phyloP scores from a whole-genome alignment of 2,113 vertebrate genomes.

The Carettochelys insculpta region DNA sequence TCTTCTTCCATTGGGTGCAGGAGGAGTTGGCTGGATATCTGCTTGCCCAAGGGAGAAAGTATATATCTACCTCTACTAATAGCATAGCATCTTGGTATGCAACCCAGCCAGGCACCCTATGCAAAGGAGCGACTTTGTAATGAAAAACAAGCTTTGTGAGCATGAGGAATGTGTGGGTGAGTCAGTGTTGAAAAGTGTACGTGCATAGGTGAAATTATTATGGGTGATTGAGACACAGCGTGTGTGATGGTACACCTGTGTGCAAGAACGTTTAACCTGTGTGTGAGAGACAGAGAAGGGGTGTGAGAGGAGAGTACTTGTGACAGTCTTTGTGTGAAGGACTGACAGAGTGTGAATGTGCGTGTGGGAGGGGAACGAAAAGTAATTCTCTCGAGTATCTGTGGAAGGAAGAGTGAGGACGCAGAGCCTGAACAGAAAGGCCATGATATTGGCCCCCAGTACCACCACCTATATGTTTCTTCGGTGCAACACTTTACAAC shows the following conservation, averaged over 20 bases:
- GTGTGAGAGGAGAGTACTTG: background rate
- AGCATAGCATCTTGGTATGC: background rate
- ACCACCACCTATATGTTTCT: background rate
- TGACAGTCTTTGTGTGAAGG: background rate
- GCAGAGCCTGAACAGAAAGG: background rate
- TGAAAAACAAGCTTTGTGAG: background rate
- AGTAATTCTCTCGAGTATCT: rapidly evolving
- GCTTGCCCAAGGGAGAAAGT: background rate
- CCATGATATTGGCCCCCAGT: background rate
- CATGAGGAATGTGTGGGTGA: background rate
- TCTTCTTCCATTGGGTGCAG: rapidly evolving
- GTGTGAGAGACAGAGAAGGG: background rate
- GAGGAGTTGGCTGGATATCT: background rate
- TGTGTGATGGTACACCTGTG: rapidly evolving
- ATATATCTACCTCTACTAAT: background rate
- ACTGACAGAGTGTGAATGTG: background rate
- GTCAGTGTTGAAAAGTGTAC: background rate
- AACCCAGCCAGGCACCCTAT: background rate
- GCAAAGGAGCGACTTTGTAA: background rate
- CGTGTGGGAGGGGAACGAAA: rapidly evolving
- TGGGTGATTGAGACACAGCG: rapidly evolving
- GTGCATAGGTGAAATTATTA: rapidly evolving
- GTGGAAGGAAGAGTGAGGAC: background rate
- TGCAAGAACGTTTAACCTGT: rapidly evolving
- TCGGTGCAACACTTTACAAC: background rate